Evolutionary conservation across 2,888 invertebrate genomes (phyloP).

Genomic region (Ptilodon capucinus): DNA sequence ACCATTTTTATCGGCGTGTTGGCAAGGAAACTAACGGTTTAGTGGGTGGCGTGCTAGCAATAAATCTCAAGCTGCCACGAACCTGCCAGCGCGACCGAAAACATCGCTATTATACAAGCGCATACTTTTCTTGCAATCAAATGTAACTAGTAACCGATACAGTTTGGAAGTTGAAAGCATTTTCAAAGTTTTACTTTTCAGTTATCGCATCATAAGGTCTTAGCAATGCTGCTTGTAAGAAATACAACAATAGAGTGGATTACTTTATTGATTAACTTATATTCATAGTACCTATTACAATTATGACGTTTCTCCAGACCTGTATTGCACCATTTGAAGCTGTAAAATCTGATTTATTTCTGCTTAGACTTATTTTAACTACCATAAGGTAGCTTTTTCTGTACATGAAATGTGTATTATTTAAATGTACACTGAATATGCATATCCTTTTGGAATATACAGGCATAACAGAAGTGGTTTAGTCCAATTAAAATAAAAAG

Average conservation of each 20-base stretch:
- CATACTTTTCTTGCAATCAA: neutral
- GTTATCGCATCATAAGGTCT: neutral
- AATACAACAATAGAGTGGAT: too few relatives aligned
- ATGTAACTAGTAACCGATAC: neutral
- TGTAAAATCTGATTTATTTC: too few relatives aligned
- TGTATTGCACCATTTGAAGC: too few relatives aligned
- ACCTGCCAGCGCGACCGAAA: constrained; percentile 11
- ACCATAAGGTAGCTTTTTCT: too few relatives aligned
- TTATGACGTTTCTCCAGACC: too few relatives aligned
- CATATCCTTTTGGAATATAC: too few relatives aligned
- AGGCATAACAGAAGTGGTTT: neutral
- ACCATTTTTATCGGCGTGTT: constrained; percentile 28
- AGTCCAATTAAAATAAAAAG: neutral
- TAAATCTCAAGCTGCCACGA: constrained; percentile 31
- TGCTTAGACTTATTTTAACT: too few relatives aligned
- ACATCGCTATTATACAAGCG: constrained; percentile 16
- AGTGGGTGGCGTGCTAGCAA: constrained; percentile 17
- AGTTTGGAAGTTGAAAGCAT: neutral
- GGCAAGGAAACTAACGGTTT: constrained; percentile 32
- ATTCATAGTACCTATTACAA: too few relatives aligned
- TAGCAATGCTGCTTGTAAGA: too few relatives aligned
- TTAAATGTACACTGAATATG: too few relatives aligned
- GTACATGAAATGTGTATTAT: too few relatives aligned
- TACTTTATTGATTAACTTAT: too few relatives aligned
- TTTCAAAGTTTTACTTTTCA: neutral